These are phyloP conservation scores for Lepidothrix coronata DNA, from an alignment of 2,113 vertebrate genomes.

Conservation along the genomic window DNA sequence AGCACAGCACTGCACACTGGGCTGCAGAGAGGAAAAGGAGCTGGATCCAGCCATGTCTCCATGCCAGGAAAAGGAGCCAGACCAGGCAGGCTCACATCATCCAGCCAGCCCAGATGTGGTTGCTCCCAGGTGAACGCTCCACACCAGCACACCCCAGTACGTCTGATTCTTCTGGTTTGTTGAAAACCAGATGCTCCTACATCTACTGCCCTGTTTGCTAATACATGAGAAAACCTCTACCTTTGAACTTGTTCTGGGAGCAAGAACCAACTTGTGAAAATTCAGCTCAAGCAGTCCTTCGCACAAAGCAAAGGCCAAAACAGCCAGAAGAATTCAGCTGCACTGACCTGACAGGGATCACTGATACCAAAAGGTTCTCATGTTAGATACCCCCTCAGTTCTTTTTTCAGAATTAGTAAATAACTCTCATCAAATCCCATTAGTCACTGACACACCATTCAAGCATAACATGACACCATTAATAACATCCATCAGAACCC, in stretches of 20 bases:
- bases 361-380: not conserved
- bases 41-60: not conserved
- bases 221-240: slow-evolving; percentile 12
- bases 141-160: not conserved
- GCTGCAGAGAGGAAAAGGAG: not conserved
- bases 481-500: not conserved
- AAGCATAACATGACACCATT: not conserved
- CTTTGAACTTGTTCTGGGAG: slow-evolving; percentile 31
- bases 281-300: not conserved
- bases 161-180: not conserved
- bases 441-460: not conserved
- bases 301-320: not conserved
- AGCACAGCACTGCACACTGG: not conserved
- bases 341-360: not conserved
- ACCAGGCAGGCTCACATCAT: not conserved
- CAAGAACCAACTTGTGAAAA: slow-evolving; percentile 50
- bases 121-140: not conserved
- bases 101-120: not conserved
- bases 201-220: not conserved
- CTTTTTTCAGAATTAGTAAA: not conserved
- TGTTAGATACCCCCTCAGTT: not conserved
- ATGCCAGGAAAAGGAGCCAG: not conserved
- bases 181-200: not conserved
- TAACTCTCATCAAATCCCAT: not conserved
- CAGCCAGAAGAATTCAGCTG: not conserved